These are phyloP conservation scores for Lasioglossum villosulum DNA, from an alignment of 2,888 invertebrate genomes.

Conservation along the genomic window DNA sequence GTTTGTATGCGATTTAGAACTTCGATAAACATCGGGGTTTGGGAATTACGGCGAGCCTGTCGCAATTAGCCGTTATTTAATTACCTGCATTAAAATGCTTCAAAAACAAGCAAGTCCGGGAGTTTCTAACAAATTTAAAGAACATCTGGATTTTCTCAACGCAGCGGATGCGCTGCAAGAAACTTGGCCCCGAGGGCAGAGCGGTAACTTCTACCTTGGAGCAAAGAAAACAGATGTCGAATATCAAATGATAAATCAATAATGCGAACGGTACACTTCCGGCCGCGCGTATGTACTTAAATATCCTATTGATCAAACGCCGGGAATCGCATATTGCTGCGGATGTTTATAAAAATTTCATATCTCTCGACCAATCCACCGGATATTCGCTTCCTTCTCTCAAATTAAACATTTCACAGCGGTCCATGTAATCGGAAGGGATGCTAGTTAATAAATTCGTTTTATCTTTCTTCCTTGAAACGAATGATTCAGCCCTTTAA, in stretches of 20 bases:
- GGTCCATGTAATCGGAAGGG: background rate
- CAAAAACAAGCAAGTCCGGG: background rate
- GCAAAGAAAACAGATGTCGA: background rate
- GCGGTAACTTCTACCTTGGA: background rate
- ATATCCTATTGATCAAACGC: background rate
- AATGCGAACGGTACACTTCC: background rate
- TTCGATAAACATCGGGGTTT: background rate
- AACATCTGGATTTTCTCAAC: slow-evolving; percentile 5
- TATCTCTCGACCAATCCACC: background rate
- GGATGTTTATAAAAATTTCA: background rate
- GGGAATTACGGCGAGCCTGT: background rate
- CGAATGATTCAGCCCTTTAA: too few relatives aligned
- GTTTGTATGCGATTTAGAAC: slow-evolving; percentile 15
- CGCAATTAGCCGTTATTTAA: slow-evolving; percentile 6
- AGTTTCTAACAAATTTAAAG: slow-evolving; percentile 19
- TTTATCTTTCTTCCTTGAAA: too few relatives aligned
- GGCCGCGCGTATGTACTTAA: background rate
- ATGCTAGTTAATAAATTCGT: background rate
- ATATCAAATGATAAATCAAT: background rate
- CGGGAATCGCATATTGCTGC: background rate
- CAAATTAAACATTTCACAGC: background rate
- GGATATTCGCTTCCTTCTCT: background rate
- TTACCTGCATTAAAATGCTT: slow-evolving; percentile 13
- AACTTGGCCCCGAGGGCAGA: background rate
- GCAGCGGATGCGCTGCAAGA: background rate